These are phyloP conservation scores for Anguilla rostrata DNA, from an alignment of 2,113 vertebrate genomes.

Conservation along the genomic window DNA sequence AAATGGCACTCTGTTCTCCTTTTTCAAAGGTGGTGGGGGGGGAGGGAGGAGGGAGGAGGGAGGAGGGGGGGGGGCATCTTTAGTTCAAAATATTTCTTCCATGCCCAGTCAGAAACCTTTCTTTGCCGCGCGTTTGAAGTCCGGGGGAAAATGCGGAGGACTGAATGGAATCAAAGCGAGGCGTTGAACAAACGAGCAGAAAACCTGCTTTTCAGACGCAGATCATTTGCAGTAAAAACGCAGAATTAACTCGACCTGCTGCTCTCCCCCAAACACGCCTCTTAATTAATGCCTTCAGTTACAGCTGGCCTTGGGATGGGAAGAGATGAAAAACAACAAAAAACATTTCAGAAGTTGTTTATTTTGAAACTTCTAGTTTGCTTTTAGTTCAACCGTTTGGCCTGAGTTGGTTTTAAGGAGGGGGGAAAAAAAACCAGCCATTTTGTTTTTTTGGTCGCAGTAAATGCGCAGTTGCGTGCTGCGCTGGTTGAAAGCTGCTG, in stretches of 20 bases:
- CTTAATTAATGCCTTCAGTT: neutral
- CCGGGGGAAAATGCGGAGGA: neutral
- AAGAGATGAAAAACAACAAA: neutral
- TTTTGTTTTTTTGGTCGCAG: no score
- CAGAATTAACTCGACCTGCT: neutral
- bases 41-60: neutral
- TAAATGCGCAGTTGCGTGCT: no score
- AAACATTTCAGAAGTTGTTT: no score
- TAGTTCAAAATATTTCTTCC: constrained; percentile 14
- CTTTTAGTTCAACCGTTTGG: neutral
- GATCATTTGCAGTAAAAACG: neutral
- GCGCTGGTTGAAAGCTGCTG: no score
- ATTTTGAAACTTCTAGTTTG: neutral
- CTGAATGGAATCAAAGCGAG: neutral
- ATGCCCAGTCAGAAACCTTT: constrained; percentile 20
- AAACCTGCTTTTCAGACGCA: neutral
- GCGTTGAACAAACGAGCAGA: neutral
- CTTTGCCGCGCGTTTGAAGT: constrained; percentile 22
- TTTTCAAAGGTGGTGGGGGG: neutral
- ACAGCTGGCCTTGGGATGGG: neutral
- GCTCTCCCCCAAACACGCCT: neutral
- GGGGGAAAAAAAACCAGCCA: no score
- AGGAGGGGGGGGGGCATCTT: constrained; percentile 12
- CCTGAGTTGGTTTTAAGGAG: no score
- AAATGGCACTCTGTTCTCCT: constrained; percentile 21